Base-by-base conservation (phyloP, 2,797 vertebrate genomes). In the Neosalanx taihuensis region DNA sequence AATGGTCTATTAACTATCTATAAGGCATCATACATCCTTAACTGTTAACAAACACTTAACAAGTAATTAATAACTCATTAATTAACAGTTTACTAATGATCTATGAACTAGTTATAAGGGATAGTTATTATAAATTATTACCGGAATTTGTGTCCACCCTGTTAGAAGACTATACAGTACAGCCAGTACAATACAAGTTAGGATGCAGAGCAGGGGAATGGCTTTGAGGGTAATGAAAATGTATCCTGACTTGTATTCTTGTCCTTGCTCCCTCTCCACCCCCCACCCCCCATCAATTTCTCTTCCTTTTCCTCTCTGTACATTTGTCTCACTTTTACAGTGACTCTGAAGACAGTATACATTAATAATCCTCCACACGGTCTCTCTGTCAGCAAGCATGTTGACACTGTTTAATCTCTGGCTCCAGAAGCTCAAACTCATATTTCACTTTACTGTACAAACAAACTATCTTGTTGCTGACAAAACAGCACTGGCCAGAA, bases 111-210 rank as follows among this genome's bases (percentile, higher is more conserved):
- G 23, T 26, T 26, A 26, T 26, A 26, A 26, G 23, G 23, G 23
- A 26, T 26, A 26, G 23, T 26, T 26, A 26, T 26, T 26, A 26
- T 26, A 26, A 26, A 26, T 1, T 26, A 26, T 26, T 26, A 26
- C 23, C 23, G 41, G 41, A 46, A 46, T 46, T 12, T 12, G 41
- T 46, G 12, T 46, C 10, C 10, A 46, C 9, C 2, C 41, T 46
- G 7, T 46, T 82, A 81, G 82, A 79, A 87, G 78, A 76, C 78
- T 85, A 67, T 67, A 83, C 81, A 86, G 74, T 65, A 83, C 79
- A 86, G 74, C 74, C 79, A 86, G 86, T 83, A 66, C 66, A 78
- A 82, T 81, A 67, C 74, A 80, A 80, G 81, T 76, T 12, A 72
- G 69, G 53, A 82, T 57, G 59, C 56, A 26, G 37, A 26, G 58